Conservation (phyloP, 2,888 invertebrate species). For the Trichopoda pennipes region DNA sequence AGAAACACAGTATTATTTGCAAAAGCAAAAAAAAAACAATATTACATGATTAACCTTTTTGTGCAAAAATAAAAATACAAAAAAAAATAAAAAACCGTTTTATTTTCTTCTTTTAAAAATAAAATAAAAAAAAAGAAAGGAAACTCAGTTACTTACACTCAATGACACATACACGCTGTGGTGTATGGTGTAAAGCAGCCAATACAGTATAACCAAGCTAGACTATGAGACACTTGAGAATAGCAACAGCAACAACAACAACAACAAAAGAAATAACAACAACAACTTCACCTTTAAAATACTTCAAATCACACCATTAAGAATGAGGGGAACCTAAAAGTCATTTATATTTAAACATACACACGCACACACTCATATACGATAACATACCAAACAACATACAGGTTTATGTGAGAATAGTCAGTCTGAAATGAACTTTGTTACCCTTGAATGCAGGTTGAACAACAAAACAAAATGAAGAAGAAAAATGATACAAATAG, state of each 20-base stretch:
- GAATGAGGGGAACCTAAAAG: slow-evolving; percentile 61
- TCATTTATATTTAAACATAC: slow-evolving; percentile 16
- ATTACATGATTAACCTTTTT: slow-evolving; percentile 68
- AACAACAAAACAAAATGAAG: slow-evolving; percentile 40
- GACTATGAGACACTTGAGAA: slow-evolving; percentile 62
- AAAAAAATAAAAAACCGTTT: slow-evolving; percentile 11
- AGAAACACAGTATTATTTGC: slow-evolving; percentile 58
- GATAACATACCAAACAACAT: neutral
- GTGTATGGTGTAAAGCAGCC: neutral
- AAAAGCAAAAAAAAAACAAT: slow-evolving; percentile 48
- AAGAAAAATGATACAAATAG: slow-evolving; percentile 40
- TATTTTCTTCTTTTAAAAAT: slow-evolving; percentile 20
- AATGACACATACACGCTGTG: neutral
- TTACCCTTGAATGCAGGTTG: slow-evolving; percentile 67
- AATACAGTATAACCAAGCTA: slow-evolving; percentile 38
- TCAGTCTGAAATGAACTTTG: slow-evolving; percentile 58
- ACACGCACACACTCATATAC: slow-evolving; percentile 2
- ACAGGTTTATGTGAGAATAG: neutral
- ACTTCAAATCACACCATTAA: slow-evolving; percentile 68
- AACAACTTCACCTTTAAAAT: slow-evolving; percentile 68
- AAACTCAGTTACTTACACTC: slow-evolving; percentile 5
- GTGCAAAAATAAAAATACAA: slow-evolving; percentile 30
- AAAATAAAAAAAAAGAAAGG: too few species aligned
- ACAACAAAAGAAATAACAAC: slow-evolving; percentile 36
- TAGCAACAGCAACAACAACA: slow-evolving; percentile 39